These are phyloP conservation scores for Polypterus bichir DNA, from an alignment of 2,113 vertebrate species.

Conservation along the genomic window DNA sequence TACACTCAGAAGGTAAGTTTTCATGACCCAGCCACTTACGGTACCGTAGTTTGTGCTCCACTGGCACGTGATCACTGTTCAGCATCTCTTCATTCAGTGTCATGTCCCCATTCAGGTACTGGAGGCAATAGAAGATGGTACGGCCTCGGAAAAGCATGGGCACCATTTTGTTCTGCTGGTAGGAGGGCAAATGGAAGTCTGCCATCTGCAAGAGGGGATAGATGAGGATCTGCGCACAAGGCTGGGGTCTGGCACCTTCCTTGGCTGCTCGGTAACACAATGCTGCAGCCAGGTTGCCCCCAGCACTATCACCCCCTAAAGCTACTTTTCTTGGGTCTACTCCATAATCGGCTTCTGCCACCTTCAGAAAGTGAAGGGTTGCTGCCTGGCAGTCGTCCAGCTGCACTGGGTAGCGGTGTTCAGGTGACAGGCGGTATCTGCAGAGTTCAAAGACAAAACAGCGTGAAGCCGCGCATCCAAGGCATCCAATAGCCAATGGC, in stretches of 20 bases:
- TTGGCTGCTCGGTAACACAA: slow-evolving; percentile 46
- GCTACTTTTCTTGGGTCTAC: slow-evolving; percentile 52
- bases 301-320: slow-evolving; percentile 62
- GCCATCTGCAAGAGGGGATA: slow-evolving; percentile 56
- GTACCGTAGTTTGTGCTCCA: slow-evolving; percentile 41
- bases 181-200: slow-evolving; percentile 69
- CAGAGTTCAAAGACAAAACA: not conserved
- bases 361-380: slow-evolving; percentile 58
- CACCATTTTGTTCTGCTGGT: slow-evolving; percentile 55
- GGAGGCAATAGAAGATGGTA: slow-evolving; percentile 34
- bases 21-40: slow-evolving; percentile 52
- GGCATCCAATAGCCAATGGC: too few species aligned
- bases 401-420: slow-evolving; percentile 45
- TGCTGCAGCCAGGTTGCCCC: slow-evolving; percentile 48
- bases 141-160: slow-evolving; percentile 46
- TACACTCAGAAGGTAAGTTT: slow-evolving; percentile 52
- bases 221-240: slow-evolving; percentile 68
- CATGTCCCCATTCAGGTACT: slow-evolving; percentile 42
- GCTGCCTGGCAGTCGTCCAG: slow-evolving; percentile 53
- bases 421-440: slow-evolving; percentile 63
- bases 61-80: slow-evolving; percentile 48
- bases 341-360: slow-evolving; percentile 32
- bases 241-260: slow-evolving; percentile 43
- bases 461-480: too few species aligned
- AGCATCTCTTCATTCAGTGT: slow-evolving; percentile 37